These are phyloP conservation scores for Anguilla anguilla DNA, from an alignment of 2,797 vertebrate species.

Conservation along the genomic window DNA sequence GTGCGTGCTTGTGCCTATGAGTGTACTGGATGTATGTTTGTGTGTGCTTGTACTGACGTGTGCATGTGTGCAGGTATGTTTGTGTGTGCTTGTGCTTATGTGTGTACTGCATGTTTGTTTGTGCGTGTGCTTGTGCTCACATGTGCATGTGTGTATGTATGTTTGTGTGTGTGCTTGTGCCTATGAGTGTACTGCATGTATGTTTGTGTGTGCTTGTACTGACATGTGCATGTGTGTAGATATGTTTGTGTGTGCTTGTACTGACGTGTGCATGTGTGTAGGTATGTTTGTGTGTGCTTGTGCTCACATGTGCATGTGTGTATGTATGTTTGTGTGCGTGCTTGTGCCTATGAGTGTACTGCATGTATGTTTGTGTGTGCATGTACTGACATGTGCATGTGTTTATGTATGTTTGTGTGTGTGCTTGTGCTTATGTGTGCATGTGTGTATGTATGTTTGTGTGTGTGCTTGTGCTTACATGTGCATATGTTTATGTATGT, in stretches of 20 bases:
- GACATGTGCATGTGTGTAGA: no score
- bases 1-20: no score
- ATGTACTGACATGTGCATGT: not conserved
- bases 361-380: not conserved
- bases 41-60: no score
- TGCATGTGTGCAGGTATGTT: no score
- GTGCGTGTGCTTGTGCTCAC: conserved; percentile 26
- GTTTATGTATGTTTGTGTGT: conserved; percentile 17
- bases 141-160: conserved; percentile 53
- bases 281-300: conserved; percentile 16
- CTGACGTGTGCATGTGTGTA: no score
- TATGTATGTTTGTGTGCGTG: conserved; percentile 42
- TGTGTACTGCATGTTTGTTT: not conserved
- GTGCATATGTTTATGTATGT: not conserved
- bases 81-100: not conserved
- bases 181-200: not conserved
- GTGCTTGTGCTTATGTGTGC: no score
- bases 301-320: conserved; percentile 40
- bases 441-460: no score
- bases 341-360: not conserved
- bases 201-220: not conserved
- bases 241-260: not conserved
- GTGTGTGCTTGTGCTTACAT: not conserved
- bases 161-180: not conserved
- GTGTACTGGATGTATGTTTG: not conserved